These are phyloP conservation scores for Ichneumon xanthorius DNA, from an alignment of 2,888 invertebrate genomes.

Conservation along the genomic window DNA sequence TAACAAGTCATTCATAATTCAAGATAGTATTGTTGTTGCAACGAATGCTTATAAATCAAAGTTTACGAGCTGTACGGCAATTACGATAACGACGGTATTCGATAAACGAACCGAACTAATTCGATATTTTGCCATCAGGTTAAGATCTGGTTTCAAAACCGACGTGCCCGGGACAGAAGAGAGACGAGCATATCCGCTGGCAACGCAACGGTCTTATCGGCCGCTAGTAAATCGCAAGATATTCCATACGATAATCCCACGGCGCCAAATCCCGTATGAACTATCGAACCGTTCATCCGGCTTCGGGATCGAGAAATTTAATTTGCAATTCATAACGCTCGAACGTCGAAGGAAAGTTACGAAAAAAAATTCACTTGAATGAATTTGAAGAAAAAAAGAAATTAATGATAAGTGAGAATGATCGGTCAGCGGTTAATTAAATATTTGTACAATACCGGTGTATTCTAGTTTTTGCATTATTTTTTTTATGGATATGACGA, in stretches of 20 bases:
- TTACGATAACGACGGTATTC: not conserved
- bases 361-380: conserved; percentile 20
- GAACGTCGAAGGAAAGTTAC: not conserved
- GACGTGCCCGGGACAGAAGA: conserved; percentile 90
- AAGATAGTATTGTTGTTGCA: not conserved
- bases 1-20: conserved; percentile 1
- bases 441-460: conserved; percentile 71
- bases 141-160: conserved; percentile 94
- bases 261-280: conserved; percentile 48
- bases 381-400: not conserved
- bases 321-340: conserved; percentile 25
- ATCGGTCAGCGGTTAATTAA: conserved; percentile 59
- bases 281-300: conserved; percentile 12
- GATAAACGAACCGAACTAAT: conserved; percentile 23
- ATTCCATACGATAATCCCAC: conserved; percentile 10
- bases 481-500: conserved; percentile 55
- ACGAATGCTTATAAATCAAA: conserved; percentile 11
- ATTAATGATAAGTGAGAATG: conserved; percentile 29
- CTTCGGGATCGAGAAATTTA: conserved; percentile 18
- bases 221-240: conserved; percentile 18
- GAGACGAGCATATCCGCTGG: conserved; percentile 83
- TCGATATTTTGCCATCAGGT: conserved; percentile 75
- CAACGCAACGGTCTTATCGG: conserved; percentile 43
- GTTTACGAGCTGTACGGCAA: not conserved
- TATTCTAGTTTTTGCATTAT: conserved; percentile 45